A percentile compares a stretch with the other conserved stretches of the same genome.
phyloP scores from a whole-genome alignment of 2,113 vertebrate species.

The Bothrops jararaca region DNA sequence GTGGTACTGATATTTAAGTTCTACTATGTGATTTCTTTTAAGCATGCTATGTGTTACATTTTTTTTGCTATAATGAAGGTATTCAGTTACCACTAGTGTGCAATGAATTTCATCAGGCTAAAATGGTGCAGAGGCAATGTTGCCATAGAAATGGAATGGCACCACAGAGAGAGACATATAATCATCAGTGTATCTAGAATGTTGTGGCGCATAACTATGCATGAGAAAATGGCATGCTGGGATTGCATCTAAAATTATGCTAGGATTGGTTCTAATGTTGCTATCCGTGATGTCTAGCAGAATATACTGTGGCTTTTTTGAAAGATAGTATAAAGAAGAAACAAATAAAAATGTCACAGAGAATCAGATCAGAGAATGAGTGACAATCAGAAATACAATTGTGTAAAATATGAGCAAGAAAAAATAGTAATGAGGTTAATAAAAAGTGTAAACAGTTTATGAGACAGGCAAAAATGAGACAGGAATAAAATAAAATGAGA shows the following conservation, averaged over 20 bases:
- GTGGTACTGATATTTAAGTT: background rate
- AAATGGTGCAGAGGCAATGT: conserved; percentile 26
- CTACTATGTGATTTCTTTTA: conserved; percentile 7
- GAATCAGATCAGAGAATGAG: background rate
- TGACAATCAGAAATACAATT: background rate
- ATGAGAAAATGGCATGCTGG: conserved; percentile 44
- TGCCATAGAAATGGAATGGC: conserved; percentile 54
- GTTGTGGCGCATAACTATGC: conserved; percentile 37
- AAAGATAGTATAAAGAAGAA: conserved; percentile 30
- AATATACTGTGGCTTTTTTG: conserved; percentile 9
- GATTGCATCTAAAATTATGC: conserved; percentile 46
- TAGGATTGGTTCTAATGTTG: conserved; percentile 44
- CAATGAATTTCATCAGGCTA: conserved; percentile 25
- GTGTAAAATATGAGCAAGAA: background rate
- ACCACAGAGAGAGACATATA: conserved; percentile 29
- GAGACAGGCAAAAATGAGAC: background rate
- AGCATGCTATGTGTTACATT: background rate
- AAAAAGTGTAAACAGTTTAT: background rate
- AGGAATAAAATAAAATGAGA: background rate
- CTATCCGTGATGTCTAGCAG: background rate
- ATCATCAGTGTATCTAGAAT: conserved; percentile 21
- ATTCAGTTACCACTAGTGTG: conserved; percentile 4
- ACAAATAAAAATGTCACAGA: conserved; percentile 23
- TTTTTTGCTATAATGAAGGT: conserved; percentile 20
- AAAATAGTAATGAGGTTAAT: background rate